Percentiles rank a stretch among this genome's conserved stretches.
phyloP scores from a whole-genome alignment of 2,113 vertebrate species.

The Ramphastos sulfuratus region DNA sequence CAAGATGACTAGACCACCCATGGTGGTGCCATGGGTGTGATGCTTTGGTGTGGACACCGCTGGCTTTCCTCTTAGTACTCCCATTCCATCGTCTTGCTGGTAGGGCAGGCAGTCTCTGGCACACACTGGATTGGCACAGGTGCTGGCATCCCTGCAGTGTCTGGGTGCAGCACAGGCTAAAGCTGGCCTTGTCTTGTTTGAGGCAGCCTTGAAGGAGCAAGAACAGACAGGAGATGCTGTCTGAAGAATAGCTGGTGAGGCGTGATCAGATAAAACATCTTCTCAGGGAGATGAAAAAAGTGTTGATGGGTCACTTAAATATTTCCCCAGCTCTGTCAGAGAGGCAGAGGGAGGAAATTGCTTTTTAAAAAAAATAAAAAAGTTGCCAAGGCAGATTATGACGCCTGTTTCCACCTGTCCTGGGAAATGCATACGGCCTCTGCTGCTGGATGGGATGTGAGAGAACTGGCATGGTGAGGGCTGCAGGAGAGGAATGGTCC shows the following conservation, averaged over 20 bases:
- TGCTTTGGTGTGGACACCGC: not conserved
- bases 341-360: constrained; percentile 64
- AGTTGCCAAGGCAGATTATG: constrained; percentile 55
- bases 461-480: not conserved
- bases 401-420: constrained; percentile 54
- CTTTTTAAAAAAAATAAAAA: constrained; percentile 39
- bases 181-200: rapidly evolving
- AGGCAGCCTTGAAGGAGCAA: not conserved
- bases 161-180: rapidly evolving
- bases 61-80: not conserved
- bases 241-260: not conserved
- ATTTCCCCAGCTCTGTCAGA: constrained; percentile 52
- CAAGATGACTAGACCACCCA: rapidly evolving
- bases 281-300: not conserved
- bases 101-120: not conserved
- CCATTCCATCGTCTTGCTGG: not conserved
- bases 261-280: constrained; percentile 57
- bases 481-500: not conserved
- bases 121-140: not conserved
- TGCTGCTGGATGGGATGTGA: not conserved
- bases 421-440: rapidly evolving
- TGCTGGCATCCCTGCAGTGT: not conserved
- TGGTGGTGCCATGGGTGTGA: rapidly evolving
- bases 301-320: constrained; percentile 67
- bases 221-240: not conserved